phyloP scores from a whole-genome alignment of 2,113 vertebrate genomes.

The Catagonus wagneri region DNA sequence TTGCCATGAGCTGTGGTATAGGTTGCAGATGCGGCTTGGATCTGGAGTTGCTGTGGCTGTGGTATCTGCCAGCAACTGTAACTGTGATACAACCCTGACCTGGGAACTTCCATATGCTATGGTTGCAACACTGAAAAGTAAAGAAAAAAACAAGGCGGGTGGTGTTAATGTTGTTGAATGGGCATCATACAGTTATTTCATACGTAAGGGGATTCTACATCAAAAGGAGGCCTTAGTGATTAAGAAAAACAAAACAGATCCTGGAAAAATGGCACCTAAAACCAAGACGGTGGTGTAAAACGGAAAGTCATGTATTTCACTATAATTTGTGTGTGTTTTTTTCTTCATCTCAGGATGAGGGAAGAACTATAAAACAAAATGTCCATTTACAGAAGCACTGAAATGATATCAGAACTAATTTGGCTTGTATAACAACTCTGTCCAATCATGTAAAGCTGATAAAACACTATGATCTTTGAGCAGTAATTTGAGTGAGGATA shows the following conservation, averaged over 20 bases:
- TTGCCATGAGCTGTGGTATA: no score
- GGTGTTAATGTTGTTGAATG: neutral
- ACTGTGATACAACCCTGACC: no score
- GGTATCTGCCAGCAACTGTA: no score
- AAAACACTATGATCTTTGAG: neutral
- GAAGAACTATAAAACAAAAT: neutral
- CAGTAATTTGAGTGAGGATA: neutral
- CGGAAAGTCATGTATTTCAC: neutral
- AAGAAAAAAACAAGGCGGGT: no score
- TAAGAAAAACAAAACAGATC: neutral
- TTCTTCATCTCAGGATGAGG: neutral
- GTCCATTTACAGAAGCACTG: neutral
- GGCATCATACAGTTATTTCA: neutral
- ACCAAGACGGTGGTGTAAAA: neutral
- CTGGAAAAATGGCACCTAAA: no score
- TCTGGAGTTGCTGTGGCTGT: no score
- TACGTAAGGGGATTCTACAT: neutral
- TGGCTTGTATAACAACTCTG: neutral
- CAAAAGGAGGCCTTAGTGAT: neutral
- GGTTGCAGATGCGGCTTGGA: no score
- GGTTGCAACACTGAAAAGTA: no score
- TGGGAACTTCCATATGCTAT: no score
- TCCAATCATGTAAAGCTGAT: neutral
- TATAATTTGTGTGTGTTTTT: neutral
- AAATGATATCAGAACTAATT: neutral